Evolutionary conservation across 2,113 vertebrate genomes (phyloP), one percentile per base, ranked within the genome.

Genomic region (Pampusana beccarii): DNA sequence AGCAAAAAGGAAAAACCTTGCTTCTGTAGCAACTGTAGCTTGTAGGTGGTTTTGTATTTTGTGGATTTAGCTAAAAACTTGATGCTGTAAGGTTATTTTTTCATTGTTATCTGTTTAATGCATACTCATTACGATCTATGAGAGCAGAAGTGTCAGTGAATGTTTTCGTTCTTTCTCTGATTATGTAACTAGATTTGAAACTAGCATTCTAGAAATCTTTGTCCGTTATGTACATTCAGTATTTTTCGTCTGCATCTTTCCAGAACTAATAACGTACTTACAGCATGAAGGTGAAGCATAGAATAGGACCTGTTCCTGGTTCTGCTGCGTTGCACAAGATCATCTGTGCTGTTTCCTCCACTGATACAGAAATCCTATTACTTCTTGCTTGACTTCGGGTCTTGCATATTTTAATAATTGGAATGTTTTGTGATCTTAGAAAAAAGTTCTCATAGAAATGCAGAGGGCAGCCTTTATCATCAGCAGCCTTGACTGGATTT

Each of bases 401-500:
- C 50, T 65, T 54, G 33, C 25, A 12, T 87, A 71, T 80, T 80
- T 83, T 66, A 88, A 74, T 79, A 94, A 79, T 92, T 44, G 24
- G 44, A 53, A 40, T 80, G 17, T 67, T 92, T 91, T 81, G 65
- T 51, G 44, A 75, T 60, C 51, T 89, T 71, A 79, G 8, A 26
- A 65, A 64, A 74, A 84, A 62, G 46, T 66, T 94, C 38, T 78
- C 28, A 13, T 34, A 38, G 88, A 81, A 93, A 73, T 54, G 77
- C 44, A 10, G 61, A 64, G 57, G 91, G 36, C 58, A 51, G 54
- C 72, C 83, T 81, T 93, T 87, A 75, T 71, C 73, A 61, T 54
- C 88, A 78, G 4, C 69, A 87, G 86, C 72, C 86, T 89, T 86
- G 84, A 13, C 77, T 94, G 77, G 83, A 82, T 89, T 69, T 79